phyloP scores from a whole-genome alignment of 2,797 vertebrate genomes.

The Nyctibius grandis region DNA sequence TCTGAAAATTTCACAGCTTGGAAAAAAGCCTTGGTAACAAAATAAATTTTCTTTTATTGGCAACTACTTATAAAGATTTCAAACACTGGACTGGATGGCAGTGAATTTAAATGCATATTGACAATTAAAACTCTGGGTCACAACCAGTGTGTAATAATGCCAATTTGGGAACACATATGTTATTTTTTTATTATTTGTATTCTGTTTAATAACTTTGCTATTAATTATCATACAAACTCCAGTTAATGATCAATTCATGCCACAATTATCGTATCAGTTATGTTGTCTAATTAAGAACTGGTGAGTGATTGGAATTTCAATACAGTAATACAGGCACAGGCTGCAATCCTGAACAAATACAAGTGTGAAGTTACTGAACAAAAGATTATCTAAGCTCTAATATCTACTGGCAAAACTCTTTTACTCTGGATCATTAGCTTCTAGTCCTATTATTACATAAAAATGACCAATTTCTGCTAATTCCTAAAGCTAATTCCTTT shows the following conservation, averaged over 20 bases:
- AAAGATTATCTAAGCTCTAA: constrained; percentile 67
- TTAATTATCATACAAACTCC: neutral
- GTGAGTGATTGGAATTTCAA: constrained; percentile 71
- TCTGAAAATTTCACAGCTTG: constrained; percentile 7
- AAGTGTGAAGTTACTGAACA: constrained; percentile 59
- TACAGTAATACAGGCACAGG: constrained; percentile 37
- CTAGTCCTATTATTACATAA: constrained; percentile 72
- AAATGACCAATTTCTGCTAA: constrained; percentile 74
- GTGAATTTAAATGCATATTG: neutral
- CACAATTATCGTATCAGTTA: constrained; percentile 48
- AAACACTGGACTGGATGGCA: neutral
- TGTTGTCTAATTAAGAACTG: constrained; percentile 68
- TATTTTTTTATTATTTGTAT: neutral
- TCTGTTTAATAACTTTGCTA: neutral
- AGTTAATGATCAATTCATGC: constrained; percentile 41
- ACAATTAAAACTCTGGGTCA: neutral
- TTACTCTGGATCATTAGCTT: constrained; percentile 59
- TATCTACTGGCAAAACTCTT: constrained; percentile 71
- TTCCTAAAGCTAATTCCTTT: constrained; percentile 65
- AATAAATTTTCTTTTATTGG: constrained; percentile 19
- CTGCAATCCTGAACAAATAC: constrained; percentile 67
- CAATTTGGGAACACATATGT: neutral
- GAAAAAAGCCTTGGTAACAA: neutral
- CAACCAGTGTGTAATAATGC: neutral
- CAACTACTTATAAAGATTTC: neutral